Evolutionary conservation across 1,140 invertebrate genomes (phyloP).

Genomic region (Nylanderia fulva): DNA sequence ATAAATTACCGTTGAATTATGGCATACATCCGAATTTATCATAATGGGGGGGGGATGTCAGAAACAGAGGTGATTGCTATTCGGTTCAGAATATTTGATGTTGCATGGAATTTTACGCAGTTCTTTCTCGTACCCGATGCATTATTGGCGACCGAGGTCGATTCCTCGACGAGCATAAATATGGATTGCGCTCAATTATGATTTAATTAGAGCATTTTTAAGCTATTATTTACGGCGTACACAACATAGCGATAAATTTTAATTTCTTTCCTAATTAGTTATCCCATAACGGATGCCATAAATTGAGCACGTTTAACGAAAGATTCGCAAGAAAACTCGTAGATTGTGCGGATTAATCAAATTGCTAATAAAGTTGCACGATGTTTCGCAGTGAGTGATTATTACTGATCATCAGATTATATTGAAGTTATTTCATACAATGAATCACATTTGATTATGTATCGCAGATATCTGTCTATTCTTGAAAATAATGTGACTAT

Average conservation of each 20-base stretch:
- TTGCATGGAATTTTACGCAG: constrained; percentile 15
- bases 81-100: constrained; percentile 48
- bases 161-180: constrained; percentile 61
- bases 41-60: too few species aligned
- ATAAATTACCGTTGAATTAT: too few species aligned
- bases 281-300: constrained; percentile 30
- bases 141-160: constrained; percentile 40
- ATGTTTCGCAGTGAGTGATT: neutral
- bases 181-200: constrained; percentile 69
- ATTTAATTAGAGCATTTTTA: constrained; percentile 67
- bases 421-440: constrained; percentile 9
- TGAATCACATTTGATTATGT: constrained; percentile 31
- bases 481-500: neutral
- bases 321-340: neutral
- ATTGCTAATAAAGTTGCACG: constrained; percentile 52
- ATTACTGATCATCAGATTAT: constrained; percentile 41
- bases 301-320: constrained; percentile 40
- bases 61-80: too few species aligned
- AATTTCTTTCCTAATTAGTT: constrained; percentile 37
- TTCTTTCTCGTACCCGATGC: constrained; percentile 56
- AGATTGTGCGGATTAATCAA: constrained; percentile 57
- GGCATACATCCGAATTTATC: too few species aligned
- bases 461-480: constrained; percentile 17
- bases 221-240: constrained; percentile 24
- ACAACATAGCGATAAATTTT: constrained; percentile 34